These are phyloP conservation scores for Gymnothorax reevesii DNA, from an alignment of 2,797 vertebrate genomes.

Conservation along the genomic window DNA sequence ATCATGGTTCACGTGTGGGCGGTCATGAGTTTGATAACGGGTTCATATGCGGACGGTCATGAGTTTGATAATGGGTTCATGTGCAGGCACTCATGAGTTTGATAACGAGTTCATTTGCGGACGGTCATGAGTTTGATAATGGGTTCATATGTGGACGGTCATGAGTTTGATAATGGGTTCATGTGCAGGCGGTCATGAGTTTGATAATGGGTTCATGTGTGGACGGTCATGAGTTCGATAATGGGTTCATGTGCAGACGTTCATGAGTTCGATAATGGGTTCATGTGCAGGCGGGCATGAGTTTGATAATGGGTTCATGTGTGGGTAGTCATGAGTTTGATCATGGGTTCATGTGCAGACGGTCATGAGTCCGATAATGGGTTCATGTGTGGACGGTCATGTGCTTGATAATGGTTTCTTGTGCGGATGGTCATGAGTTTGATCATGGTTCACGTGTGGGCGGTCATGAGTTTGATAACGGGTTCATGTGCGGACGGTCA, in stretches of 20 bases:
- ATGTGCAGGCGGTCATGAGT: background rate
- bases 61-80: background rate
- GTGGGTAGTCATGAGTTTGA: background rate
- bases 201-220: background rate
- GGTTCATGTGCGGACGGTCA: no score
- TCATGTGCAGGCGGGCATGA: background rate
- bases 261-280: background rate
- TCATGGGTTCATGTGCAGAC: background rate
- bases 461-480: background rate
- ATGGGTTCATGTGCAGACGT: no score
- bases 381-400: no score
- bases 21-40: background rate
- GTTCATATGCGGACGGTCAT: no score
- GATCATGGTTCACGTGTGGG: background rate
- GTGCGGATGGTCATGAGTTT: background rate
- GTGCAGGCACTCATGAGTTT: background rate
- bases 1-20: background rate
- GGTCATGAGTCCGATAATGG: background rate
- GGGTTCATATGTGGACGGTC: no score
- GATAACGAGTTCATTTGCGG: background rate
- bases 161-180: background rate
- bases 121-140: background rate
- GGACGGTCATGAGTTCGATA: background rate
- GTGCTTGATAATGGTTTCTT: background rate
- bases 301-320: background rate